These are phyloP conservation scores for Aphelinus certus DNA, from an alignment of 1,140 invertebrate genomes.

Conservation along the genomic window DNA sequence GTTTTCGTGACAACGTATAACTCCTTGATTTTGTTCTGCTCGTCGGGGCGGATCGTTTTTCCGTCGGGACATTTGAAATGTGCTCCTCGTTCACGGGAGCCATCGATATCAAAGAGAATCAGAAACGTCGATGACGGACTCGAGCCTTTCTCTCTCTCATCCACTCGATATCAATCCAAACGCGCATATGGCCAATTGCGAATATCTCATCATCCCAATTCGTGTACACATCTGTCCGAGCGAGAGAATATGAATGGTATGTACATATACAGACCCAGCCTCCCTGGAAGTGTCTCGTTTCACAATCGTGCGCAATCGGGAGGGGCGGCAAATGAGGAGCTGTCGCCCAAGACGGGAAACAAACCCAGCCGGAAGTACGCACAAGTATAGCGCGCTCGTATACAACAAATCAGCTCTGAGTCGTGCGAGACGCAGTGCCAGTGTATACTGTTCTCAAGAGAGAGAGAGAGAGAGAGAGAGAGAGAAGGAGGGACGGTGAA, in stretches of 20 bases:
- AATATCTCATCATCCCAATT: too few species aligned
- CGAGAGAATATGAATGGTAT: too few species aligned
- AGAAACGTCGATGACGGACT: not conserved
- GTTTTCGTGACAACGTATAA: too few species aligned
- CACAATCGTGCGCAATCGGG: not conserved
- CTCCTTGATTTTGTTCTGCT: too few species aligned
- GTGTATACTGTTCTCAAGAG: not conserved
- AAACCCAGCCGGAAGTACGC: slow-evolving; percentile 27
- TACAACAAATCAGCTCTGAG: slow-evolving; percentile 34
- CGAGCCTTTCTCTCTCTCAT: too few species aligned
- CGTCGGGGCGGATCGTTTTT: too few species aligned
- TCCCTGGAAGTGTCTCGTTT: slow-evolving; percentile 1
- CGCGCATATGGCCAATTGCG: too few species aligned
- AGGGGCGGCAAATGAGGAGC: slow-evolving; percentile 4
- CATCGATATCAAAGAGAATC: not conserved
- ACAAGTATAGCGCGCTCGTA: not conserved
- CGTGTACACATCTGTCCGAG: too few species aligned
- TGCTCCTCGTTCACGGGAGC: too few species aligned
- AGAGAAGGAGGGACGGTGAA: slow-evolving; percentile 30
- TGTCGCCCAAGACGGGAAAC: slow-evolving; percentile 1
- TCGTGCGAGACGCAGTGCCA: slow-evolving; percentile 3
- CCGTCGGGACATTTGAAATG: too few species aligned
- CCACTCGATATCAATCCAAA: too few species aligned
- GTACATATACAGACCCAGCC: not conserved
- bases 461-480: slow-evolving; percentile 2